Evolutionary conservation across 2,888 invertebrate genomes (phyloP).

Genomic region (Pollenia griseotomentosa): DNA sequence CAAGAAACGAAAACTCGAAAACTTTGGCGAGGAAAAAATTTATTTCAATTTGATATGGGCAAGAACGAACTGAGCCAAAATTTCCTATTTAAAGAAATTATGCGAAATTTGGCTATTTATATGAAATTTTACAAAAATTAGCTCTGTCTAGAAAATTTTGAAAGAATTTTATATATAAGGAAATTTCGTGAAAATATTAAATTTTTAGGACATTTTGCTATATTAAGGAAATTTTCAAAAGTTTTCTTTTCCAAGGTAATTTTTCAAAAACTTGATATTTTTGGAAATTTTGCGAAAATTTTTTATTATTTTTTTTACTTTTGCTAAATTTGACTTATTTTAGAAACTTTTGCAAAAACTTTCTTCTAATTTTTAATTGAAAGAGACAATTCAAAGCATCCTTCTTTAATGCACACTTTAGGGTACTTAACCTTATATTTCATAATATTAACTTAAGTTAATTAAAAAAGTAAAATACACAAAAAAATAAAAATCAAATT

Average conservation of each 20-base stretch:
- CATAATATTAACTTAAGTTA: neutral
- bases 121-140: neutral
- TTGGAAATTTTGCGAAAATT: neutral
- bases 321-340: neutral
- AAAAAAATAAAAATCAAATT: neutral
- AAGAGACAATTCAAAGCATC: neutral
- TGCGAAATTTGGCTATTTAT: no score
- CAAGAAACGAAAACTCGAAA: no score
- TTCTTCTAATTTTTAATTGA: no score
- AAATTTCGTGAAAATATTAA: no score
- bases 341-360: no score
- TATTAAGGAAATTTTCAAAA: no score
- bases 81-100: no score
- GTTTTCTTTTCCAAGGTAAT: neutral
- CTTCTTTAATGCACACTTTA: constrained; percentile 6
- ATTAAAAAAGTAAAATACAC: neutral
- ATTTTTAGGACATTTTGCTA: no score
- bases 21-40: no score
- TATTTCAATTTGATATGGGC: no score
- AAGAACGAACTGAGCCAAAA: neutral
- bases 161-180: no score
- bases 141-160: neutral
- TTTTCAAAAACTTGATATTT: neutral
- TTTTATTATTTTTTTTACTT: neutral
- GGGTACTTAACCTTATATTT: neutral